These are phyloP conservation scores for Sesamia nonagrioides DNA, from an alignment of 1,140 invertebrate species.

Conservation along the genomic window DNA sequence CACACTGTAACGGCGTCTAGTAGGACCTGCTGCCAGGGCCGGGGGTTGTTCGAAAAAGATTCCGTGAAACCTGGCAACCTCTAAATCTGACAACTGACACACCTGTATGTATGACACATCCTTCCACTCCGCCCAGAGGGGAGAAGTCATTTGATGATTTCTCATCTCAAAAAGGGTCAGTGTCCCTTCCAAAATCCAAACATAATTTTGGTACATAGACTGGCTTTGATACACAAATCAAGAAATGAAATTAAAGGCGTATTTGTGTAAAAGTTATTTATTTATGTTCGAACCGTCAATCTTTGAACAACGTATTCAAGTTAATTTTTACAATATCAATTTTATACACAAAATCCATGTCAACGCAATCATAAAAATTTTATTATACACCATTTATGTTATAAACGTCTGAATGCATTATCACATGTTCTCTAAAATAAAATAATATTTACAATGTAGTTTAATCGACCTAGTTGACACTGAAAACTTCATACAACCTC, in stretches of 20 bases:
- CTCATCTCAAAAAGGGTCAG: no score
- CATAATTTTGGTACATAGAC: no score
- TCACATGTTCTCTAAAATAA: conserved; percentile 78
- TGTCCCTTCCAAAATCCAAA: no score
- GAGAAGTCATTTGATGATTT: no score
- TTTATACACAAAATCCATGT: conserved; percentile 82
- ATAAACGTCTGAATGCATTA: conserved; percentile 81
- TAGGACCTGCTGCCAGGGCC: no score
- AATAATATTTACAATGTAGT: conserved; percentile 78
- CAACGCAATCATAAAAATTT: conserved; percentile 85
- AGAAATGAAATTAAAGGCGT: conserved; percentile 44
- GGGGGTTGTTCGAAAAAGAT: no score
- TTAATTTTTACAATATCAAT: conserved; percentile 85
- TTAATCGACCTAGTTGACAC: conserved; percentile 75
- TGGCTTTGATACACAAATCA: background rate
- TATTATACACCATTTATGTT: conserved; percentile 78
- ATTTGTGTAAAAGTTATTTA: conserved; percentile 85
- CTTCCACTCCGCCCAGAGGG: no score
- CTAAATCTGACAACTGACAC: no score
- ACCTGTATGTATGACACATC: no score
- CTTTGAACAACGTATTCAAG: conserved; percentile 83
- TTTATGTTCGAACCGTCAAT: conserved; percentile 84
- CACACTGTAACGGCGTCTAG: no score
- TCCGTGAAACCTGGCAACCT: no score
- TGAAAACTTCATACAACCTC: conserved; percentile 77